A percentile compares a stretch with the other conserved stretches of the same genome.
Conservation (phyloP, 2,113 vertebrate species). For the Bungarus multicinctus region DNA sequence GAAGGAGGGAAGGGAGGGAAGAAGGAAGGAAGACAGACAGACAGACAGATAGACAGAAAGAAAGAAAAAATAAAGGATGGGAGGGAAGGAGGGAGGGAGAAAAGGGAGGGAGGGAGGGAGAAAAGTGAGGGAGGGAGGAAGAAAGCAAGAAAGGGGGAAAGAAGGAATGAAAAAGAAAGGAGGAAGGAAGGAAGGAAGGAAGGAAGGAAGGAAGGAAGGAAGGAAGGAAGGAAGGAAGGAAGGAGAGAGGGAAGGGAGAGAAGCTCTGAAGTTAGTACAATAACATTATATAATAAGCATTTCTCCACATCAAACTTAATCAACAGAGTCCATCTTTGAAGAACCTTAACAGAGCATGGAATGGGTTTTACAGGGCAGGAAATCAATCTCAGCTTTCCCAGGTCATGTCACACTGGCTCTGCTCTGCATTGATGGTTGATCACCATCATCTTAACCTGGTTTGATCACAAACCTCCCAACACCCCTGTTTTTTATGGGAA, state of each 20-base stretch:
- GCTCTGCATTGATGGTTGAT: background rate
- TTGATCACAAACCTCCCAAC: background rate
- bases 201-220: no score
- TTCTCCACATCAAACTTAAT: background rate
- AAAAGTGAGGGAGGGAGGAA: accelerated
- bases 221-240: no score
- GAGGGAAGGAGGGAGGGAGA: no score
- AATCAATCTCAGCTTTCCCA: no score
- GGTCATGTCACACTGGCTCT: background rate
- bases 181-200: no score
- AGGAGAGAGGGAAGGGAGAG: background rate
- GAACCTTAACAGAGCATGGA: background rate
- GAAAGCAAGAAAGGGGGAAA: accelerated
- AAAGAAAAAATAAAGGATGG: no score
- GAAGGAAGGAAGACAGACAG: no score
- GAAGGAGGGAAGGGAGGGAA: no score
- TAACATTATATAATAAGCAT: background rate
- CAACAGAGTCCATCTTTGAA: background rate
- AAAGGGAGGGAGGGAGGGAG: accelerated
- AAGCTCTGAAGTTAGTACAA: background rate
- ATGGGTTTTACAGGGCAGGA: background rate
- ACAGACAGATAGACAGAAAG: no score
- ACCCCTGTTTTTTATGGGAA: background rate
- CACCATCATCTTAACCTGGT: background rate
- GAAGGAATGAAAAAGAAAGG: no score